Percentiles rank a stretch among this genome's conserved stretches.
phyloP scores from a whole-genome alignment of 2,797 vertebrate species.

The Ibycter americanus region DNA sequence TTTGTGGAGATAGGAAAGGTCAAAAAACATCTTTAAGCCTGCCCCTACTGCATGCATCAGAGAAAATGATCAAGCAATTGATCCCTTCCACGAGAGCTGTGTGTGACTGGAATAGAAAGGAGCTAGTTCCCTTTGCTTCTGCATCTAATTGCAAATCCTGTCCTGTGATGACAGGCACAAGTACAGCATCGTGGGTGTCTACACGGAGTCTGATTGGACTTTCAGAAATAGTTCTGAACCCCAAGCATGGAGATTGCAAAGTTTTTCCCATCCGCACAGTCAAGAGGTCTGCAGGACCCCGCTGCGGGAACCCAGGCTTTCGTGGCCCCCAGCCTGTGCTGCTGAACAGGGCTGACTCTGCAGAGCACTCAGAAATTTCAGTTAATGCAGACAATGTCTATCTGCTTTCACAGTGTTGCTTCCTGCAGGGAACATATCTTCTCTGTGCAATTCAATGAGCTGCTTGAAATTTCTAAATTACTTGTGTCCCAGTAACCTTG shows the following conservation, averaged over 20 bases:
- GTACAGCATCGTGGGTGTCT: background rate
- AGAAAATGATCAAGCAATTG: background rate
- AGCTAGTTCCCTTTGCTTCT: background rate
- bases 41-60: background rate
- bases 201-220: background rate
- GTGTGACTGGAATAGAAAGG: background rate
- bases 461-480: background rate
- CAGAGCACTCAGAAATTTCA: background rate
- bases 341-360: background rate
- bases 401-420: background rate
- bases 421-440: background rate
- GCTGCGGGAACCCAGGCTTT: background rate
- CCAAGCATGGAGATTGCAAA: fast-evolving
- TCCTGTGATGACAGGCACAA: background rate
- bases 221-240: background rate
- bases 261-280: fast-evolving
- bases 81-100: background rate
- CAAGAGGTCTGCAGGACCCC: background rate
- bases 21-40: background rate
- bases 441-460: background rate
- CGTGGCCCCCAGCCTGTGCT: background rate
- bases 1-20: background rate
- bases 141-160: background rate
- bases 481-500: background rate
- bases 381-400: background rate